Evolutionary conservation across 1,140 invertebrate genomes (phyloP), one percentile per base, ranked within the genome.

Genomic region (Panagrolaimus sp.): DNA sequence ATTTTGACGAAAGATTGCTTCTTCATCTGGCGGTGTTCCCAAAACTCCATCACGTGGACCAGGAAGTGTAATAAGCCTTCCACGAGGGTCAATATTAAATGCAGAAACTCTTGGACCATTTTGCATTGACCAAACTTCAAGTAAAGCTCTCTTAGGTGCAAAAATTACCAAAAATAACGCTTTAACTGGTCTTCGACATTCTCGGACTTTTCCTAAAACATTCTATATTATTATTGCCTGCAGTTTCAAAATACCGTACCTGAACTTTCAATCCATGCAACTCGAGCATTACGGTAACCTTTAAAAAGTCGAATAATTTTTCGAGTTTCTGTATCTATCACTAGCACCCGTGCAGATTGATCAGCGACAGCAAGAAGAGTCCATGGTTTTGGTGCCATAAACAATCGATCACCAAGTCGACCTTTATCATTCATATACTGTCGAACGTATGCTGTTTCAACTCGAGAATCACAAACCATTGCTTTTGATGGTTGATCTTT

Each of bases 121-220:
- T 46, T 72, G 68, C 72, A 76, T 75, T 31, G 74, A 61, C 76
- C 76, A 76, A n/a, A 76, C 65, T 66, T 76, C 74, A 7, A 76
- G 38, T 20, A 76, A 14, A 7, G 73, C 74, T 62, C 74, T 51
- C 61, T 66, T 65, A 9, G 74, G 74, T 1, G 73, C 72, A 48
- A 76, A 76, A 47, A 76, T 76, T 4, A 65, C 77, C 11, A 76
- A 61, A 63, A 76, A 76, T 7, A 76, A 65, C 1, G 74, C 31
- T 38, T 38, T 38, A 4, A 38, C 31, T 4, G 31, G 7, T 38
- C 31, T 38, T 38, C 31, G 31, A 38, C 31, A 38, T 38, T 38
- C 31, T 38, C 31, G 31, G 7, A 38, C 31, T 38, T 38, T 38
- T 38, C 31, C 31, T 38, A 38, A 38, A 38, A 38, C n/a, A n/a